Conservation (phyloP, 2,888 invertebrate genomes). For the Linhomoeus sp. region DNA sequence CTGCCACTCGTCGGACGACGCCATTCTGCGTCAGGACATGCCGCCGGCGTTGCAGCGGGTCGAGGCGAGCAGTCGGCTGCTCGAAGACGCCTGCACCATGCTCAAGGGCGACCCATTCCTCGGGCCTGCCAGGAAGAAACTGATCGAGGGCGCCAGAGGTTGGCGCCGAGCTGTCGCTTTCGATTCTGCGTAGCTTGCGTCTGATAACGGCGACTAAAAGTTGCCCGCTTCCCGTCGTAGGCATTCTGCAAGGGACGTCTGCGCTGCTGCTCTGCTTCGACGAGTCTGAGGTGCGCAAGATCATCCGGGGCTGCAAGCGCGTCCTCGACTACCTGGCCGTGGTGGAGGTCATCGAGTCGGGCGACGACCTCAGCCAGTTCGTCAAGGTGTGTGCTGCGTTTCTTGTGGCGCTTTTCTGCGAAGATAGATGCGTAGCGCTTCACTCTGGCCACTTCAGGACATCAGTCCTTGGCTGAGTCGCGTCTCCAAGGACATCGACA, state of each 20-base stretch:
- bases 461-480: slow-evolving; percentile 37
- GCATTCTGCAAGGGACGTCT: slow-evolving; percentile 92
- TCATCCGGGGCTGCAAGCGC: slow-evolving; percentile 84
- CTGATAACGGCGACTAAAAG: background rate
- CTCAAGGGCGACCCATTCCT: slow-evolving; percentile 76
- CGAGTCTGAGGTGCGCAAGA: slow-evolving; percentile 95
- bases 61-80: slow-evolving; percentile 72
- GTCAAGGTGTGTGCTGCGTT: slow-evolving; percentile 43
- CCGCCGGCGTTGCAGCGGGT: slow-evolving; percentile 75
- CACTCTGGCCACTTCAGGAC: slow-evolving; percentile 29
- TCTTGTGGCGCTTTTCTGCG: background rate
- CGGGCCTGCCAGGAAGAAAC: slow-evolving; percentile 47
- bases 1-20: slow-evolving; percentile 83
- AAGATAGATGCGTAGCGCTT: background rate
- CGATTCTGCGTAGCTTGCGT: background rate
- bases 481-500: slow-evolving; percentile 74
- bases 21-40: slow-evolving; percentile 83
- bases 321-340: slow-evolving; percentile 93
- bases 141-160: slow-evolving; percentile 34
- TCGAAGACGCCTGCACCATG: slow-evolving; percentile 84
- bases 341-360: slow-evolving; percentile 89
- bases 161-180: background rate
- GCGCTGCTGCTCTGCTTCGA: slow-evolving; percentile 87
- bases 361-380: slow-evolving; percentile 94
- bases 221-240: no score